Evolutionary conservation across 2,113 vertebrate species (phyloP).

Genomic region (Scomber japonicus): DNA sequence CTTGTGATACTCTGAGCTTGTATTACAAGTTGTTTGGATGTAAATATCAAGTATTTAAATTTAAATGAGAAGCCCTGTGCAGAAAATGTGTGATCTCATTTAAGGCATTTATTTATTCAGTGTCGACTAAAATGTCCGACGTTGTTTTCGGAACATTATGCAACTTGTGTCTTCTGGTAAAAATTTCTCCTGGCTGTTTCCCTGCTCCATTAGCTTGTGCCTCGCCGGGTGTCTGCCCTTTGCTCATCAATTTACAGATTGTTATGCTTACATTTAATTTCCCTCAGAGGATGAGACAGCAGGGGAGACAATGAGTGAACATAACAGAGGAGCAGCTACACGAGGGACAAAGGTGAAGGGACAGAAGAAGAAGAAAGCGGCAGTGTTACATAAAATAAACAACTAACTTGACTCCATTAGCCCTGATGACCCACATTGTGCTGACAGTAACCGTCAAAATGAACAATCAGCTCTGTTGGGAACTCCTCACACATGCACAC

Average conservation of each 20-base stretch:
- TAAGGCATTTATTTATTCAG: constrained; percentile 22
- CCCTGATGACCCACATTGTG: constrained; percentile 9
- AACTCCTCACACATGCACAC: constrained; percentile 4
- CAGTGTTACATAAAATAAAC: constrained; percentile 7
- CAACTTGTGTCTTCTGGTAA: constrained; percentile 30
- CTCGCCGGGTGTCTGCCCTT: constrained; percentile 24
- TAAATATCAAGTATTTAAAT: too few relatives aligned
- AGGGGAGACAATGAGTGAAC: neutral
- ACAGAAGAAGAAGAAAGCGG: neutral
- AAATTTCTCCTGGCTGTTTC: constrained; percentile 1
- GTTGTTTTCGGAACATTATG: constrained; percentile 46
- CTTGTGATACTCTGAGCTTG: too few relatives aligned
- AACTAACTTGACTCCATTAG: neutral
- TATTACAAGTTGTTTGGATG: too few relatives aligned
- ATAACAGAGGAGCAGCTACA: neutral
- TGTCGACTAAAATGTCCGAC: constrained; percentile 33
- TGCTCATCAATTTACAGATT: constrained; percentile 44
- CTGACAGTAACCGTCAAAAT: constrained; percentile 23
- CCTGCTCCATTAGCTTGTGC: constrained; percentile 33
- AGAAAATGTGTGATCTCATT: too few relatives aligned
- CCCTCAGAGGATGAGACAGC: constrained; percentile 4
- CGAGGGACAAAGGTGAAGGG: neutral
- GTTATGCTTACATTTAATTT: constrained; percentile 31
- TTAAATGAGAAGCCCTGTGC: too few relatives aligned
- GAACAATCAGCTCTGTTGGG: constrained; percentile 21